Conservation (phyloP, 92 coral and sea anemone genomes). For the Plumapathes pennacea region DNA sequence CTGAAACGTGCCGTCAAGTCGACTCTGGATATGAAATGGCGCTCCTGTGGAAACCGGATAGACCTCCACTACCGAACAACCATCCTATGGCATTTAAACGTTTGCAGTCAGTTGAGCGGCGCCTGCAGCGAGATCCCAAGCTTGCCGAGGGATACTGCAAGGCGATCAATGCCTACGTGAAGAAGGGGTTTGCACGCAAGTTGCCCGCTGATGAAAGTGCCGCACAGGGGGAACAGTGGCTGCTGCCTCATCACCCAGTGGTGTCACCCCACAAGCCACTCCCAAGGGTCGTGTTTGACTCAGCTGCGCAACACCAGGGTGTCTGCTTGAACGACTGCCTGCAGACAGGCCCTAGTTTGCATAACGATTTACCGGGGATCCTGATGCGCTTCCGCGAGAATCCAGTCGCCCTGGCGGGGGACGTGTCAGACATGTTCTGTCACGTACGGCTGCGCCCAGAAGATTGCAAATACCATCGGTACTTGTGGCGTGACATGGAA, state of each 20-base stretch:
- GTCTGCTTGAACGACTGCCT: slow-evolving; percentile 30
- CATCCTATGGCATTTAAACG: slow-evolving; percentile 16
- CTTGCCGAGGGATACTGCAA: slow-evolving; percentile 16
- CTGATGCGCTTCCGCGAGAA: slow-evolving; percentile 23
- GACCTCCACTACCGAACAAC: slow-evolving; percentile 18
- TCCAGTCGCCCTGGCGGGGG: slow-evolving; percentile 28
- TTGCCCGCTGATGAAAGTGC: background rate
- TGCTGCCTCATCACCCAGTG: slow-evolving; percentile 50
- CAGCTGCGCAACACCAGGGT: slow-evolving; percentile 11
- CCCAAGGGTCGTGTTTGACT: slow-evolving; percentile 42
- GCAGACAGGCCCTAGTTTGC: slow-evolving; percentile 25
- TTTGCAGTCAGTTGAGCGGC: slow-evolving; percentile 22
- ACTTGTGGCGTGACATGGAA: slow-evolving; percentile 44
- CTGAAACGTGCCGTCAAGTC: too few relatives aligned
- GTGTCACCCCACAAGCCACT: slow-evolving; percentile 12
- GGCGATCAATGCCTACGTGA: slow-evolving; percentile 17
- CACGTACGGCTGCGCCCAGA: slow-evolving; percentile 24
- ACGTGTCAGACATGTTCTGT: slow-evolving; percentile 44
- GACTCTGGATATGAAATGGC: slow-evolving; percentile 46
- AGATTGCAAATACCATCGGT: slow-evolving; percentile 33
- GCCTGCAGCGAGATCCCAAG: slow-evolving; percentile 10
- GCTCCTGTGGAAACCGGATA: slow-evolving; percentile 19
- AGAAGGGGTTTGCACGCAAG: slow-evolving; percentile 17
- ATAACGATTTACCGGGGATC: slow-evolving; percentile 11
- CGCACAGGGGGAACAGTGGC: background rate